Evolutionary conservation across 2,113 vertebrate species (phyloP).

Genomic region (Formicarius rufipectus): DNA sequence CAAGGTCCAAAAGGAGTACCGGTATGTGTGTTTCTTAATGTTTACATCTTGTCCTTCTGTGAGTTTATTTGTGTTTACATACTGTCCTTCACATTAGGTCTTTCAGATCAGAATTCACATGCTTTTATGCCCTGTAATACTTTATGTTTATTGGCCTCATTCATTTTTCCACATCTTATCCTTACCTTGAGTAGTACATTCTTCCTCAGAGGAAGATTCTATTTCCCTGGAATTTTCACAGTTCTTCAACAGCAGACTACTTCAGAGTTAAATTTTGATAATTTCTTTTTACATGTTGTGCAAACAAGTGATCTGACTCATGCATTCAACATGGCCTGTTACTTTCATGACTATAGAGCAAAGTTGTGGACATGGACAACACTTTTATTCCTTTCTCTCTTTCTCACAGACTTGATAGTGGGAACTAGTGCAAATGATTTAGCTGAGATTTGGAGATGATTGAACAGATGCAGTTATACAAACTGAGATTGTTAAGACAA

Average conservation of each 20-base stretch:
- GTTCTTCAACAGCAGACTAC: neutral
- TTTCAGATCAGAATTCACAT: neutral
- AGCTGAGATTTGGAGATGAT: neutral
- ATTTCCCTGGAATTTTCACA: neutral
- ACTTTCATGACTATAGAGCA: neutral
- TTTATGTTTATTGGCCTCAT: neutral
- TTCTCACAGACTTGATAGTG: neutral
- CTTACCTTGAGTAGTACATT: neutral
- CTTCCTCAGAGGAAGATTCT: neutral
- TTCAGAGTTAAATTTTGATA: neutral
- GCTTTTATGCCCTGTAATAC: neutral
- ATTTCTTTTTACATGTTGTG: neutral
- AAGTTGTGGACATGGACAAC: neutral
- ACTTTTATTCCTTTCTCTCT: neutral
- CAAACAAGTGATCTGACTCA: neutral
- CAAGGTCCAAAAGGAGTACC: constrained; percentile 88
- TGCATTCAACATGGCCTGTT: neutral
- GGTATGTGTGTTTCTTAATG: constrained; percentile 72
- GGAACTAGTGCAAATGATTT: neutral
- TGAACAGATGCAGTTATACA: neutral
- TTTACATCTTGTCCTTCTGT: neutral
- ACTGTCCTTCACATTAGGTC: neutral
- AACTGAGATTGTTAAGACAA: neutral
- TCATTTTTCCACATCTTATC: neutral
- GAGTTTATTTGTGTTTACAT: neutral